Evolutionary conservation across 2,888 invertebrate species (phyloP), one percentile per base, ranked within the genome.

Genomic region (Adelphocoris suturalis): DNA sequence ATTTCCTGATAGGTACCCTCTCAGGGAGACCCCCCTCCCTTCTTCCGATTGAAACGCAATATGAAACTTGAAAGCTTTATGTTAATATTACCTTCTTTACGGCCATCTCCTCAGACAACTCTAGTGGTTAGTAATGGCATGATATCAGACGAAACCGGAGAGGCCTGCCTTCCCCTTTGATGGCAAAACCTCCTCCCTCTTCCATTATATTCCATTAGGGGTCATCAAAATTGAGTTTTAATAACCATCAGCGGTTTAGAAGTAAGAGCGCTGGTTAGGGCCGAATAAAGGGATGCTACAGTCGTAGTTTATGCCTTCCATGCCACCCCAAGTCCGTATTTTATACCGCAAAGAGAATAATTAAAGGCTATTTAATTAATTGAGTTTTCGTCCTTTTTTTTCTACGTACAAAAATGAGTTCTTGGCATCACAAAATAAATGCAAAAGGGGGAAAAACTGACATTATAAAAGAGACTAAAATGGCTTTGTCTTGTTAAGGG

Each of bases 181-280:
- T 86, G 86, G 68, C 47, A 3, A 27, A n/a, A 52, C 88, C 80
- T 55, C 78, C 84, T 13, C 82, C 14, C 27, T 48, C 57, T 88
- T 78, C 88, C 88, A 88, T 88, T 78, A 88, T 88, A 88, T 88
- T 78, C 88, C 88, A 88, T 88, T 88, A 88, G 88, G 78, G 88
- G 88, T 88, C 88, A 88, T 88, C 88, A 88, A 88, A 88, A 88
- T 88, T 88, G 88, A 78, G 88, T 88, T 88, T 88, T 88, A 88
- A 88, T 88, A 88, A 88, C 88, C 80, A 88, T 80, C 88, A 88
- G 88, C 52, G 88, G 88, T 88, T 78, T 68, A 55, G 88, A 80
- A 88, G 88, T 52, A 78, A 52, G 88, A 78, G 37, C 27, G 14
- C 82, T 14, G 28, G 76, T 52, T 55, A 52, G 55, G 82, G 27